Base-by-base conservation (phyloP, 2,888 invertebrate species). In the Pollenia amentaria region DNA sequence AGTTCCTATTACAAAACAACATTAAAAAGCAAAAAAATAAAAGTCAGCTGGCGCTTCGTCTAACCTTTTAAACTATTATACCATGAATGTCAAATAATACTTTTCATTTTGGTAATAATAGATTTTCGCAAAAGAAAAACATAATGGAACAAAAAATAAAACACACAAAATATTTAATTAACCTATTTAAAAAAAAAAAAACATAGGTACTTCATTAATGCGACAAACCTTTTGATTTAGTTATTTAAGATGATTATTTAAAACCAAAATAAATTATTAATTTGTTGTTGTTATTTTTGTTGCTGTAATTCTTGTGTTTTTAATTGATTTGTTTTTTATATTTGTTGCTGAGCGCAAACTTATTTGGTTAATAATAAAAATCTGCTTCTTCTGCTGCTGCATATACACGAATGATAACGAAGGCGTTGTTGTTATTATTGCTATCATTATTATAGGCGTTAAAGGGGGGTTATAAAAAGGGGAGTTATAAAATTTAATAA, bases 271-370 rank as follows among this genome's bases (percentile, higher is more conserved):
- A 29, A 67, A n/a, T 67, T 21, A 29, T 16, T n/a, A 67, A 67
- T 29, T 70, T 53, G 21, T 46, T 69, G 53, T 67, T 78, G 8
- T 48, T 57, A 53, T 29, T 70, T 73, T 55, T 44, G 44, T 72
- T 53, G 51, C 3, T 62, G 38, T 62, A 42, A 40, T 48, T 60
- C 1, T 67, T 69, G 6, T 69, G 16, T 46, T 67, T 53, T 75
- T 60, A 82, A 51, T 67, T 51, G 42, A 75, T 69, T 60, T 42
- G 14, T 62, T 73, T 65, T 51, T 70, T 44, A 60, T 60, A 78
- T 72, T 82, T 85, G 85, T 85, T 85, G 85, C 85, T 78, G 78
- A 85, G 73, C 81, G 53, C 72, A 81, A 85, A 73, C 65, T 75
- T 73, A 55, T 38, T 46, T 84, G 55, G 60, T 73, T 67, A 64